phyloP scores from a whole-genome alignment of 2,888 invertebrate genomes.

The Salpingus planirostris region DNA sequence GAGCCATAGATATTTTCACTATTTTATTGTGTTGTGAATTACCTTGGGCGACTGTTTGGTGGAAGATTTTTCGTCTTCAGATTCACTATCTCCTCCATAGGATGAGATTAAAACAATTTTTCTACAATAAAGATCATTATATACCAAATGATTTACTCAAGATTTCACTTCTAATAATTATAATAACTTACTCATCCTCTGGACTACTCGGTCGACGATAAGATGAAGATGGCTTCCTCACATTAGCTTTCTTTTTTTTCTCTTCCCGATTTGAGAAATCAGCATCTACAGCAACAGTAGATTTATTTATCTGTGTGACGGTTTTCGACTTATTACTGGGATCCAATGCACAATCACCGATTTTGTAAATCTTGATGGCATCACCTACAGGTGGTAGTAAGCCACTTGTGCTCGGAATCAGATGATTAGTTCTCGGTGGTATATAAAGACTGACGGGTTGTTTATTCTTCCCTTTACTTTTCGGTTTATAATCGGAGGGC shows the following conservation, averaged over 20 bases:
- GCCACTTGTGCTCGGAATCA: conserved; percentile 22
- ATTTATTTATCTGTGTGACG: no score
- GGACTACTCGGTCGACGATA: conserved; percentile 18
- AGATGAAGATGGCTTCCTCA: conserved; percentile 1
- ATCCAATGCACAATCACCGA: conserved; percentile 19
- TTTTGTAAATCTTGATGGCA: conserved; percentile 25
- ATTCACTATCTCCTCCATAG: conserved; percentile 45
- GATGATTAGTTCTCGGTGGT: conserved; percentile 23
- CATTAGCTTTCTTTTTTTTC: no score
- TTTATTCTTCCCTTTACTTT: conserved; percentile 11
- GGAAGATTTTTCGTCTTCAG: conserved; percentile 39
- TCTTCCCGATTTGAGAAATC: no score
- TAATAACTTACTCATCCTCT: conserved; percentile 32
- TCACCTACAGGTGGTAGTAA: conserved; percentile 13
- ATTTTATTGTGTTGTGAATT: no score
- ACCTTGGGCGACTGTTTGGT: no score
- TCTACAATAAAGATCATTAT: conserved; percentile 37
- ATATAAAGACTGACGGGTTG: conserved; percentile 21
- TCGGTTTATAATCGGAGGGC: conserved; percentile 43
- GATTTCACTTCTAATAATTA: no score
- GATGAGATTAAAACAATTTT: conserved; percentile 52
- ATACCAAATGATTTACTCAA: no score
- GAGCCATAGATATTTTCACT: no score
- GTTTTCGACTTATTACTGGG: no score
- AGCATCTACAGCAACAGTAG: no score